These are phyloP conservation scores for Amazona finschi DNA, from an alignment of 2,797 vertebrate species.

Conservation along the genomic window DNA sequence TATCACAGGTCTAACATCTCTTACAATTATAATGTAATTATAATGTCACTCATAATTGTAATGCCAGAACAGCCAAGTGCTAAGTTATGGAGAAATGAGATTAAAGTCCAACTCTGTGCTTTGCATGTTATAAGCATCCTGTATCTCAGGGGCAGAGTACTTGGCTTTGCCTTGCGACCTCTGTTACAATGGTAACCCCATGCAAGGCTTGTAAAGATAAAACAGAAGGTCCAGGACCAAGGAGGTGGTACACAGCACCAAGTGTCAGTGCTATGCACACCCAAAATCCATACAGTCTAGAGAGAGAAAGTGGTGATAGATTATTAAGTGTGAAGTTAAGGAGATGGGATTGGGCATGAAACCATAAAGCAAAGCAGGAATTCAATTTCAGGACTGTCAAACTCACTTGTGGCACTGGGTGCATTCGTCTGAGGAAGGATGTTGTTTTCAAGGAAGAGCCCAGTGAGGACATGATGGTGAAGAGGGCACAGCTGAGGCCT, in stretches of 20 bases:
- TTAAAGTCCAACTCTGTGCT: background rate
- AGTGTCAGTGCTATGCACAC: background rate
- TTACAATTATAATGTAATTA: background rate
- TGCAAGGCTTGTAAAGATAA: background rate
- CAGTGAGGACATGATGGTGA: background rate
- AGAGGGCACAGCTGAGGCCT: background rate
- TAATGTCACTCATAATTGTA: background rate
- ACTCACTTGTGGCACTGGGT: background rate
- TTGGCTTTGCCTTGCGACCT: background rate
- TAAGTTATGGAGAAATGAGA: background rate
- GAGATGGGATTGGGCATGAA: constrained; percentile 1
- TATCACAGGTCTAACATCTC: background rate
- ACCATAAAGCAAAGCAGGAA: constrained; percentile 37
- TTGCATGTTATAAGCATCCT: background rate
- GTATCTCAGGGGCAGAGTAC: background rate
- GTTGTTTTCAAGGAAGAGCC: background rate
- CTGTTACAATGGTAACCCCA: background rate
- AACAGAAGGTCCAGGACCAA: background rate
- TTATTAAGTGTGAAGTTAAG: background rate
- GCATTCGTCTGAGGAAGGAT: background rate
- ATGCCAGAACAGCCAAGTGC: background rate
- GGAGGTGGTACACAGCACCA: background rate
- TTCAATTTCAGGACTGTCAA: constrained; percentile 49
- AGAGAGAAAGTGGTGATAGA: background rate
- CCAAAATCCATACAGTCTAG: background rate